Conservation (phyloP, 2,113 vertebrate species). For the Oryzias woworae region DNA sequence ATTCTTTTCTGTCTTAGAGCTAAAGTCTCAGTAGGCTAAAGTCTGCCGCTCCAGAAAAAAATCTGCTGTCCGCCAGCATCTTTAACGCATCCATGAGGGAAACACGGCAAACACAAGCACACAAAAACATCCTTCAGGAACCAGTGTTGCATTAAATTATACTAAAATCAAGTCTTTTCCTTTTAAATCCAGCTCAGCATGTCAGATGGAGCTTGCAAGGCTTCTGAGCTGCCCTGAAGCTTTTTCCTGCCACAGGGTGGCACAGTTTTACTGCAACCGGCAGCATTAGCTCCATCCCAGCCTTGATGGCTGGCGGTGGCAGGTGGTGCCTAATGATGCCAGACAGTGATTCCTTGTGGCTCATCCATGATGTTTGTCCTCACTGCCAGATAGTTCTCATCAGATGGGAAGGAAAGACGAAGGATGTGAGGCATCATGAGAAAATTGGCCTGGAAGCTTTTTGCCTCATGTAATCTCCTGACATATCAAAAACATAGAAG, state of each 20-base stretch:
- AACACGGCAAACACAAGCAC: not conserved
- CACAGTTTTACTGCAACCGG: conserved; percentile 41
- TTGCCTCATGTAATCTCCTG: conserved; percentile 47
- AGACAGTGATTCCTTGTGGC: conserved; percentile 45
- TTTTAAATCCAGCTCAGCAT: not conserved
- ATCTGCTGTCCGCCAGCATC: too few relatives aligned
- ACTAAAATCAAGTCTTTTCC: conserved; percentile 7
- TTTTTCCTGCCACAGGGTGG: conserved; percentile 54
- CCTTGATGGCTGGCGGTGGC: conserved; percentile 30
- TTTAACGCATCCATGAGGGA: too few relatives aligned
- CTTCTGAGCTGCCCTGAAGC: not conserved
- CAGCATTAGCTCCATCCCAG: conserved; percentile 9
- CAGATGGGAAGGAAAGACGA: conserved; percentile 23
- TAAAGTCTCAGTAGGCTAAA: too few relatives aligned
- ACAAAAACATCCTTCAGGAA: conserved; percentile 1
- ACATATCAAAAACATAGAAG: conserved; percentile 23
- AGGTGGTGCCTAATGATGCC: conserved; percentile 46
- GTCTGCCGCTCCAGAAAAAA: too few relatives aligned
- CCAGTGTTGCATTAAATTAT: conserved; percentile 13
- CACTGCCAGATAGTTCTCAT: conserved; percentile 24
- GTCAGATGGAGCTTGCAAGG: not conserved
- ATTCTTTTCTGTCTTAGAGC: too few relatives aligned
- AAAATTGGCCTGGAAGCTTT: conserved; percentile 14
- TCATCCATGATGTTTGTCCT: conserved; percentile 29
- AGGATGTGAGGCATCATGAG: conserved; percentile 16